A percentile compares a stretch with the other conserved stretches of the same genome.
phyloP scores from a whole-genome alignment of 2,888 invertebrate species.

The Tryphoninae sp. region DNA sequence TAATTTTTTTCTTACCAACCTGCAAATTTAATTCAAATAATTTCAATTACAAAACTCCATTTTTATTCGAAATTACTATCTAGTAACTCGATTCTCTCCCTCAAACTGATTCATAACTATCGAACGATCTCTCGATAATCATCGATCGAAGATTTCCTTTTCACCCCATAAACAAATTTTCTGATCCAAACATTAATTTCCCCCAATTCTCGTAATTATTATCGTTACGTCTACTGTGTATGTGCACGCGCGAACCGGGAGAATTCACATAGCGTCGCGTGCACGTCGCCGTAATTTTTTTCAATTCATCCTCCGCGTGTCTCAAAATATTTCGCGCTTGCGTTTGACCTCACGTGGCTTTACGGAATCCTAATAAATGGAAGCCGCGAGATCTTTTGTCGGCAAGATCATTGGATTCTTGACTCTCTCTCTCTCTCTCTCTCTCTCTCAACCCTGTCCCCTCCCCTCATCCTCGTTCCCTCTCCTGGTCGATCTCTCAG shows the following conservation, averaged over 20 bases:
- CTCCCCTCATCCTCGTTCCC: constrained; percentile 20
- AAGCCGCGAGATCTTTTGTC: constrained; percentile 26
- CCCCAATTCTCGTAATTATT: background rate
- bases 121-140: too few species aligned
- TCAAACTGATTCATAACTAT: too few species aligned
- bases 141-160: too few species aligned
- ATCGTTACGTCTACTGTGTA: background rate
- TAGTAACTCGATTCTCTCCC: too few species aligned
- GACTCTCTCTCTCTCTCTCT: constrained; percentile 30
- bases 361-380: background rate
- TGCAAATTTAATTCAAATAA: too few species aligned
- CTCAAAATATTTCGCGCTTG: constrained; percentile 38
- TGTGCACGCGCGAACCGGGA: background rate
- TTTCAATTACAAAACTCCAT: too few species aligned
- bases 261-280: constrained; percentile 1
- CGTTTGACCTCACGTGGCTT: constrained; percentile 9
- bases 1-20: too few species aligned
- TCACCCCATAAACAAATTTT: too few species aligned
- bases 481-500: constrained; percentile 33
- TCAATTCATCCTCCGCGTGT: constrained; percentile 26
- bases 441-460: background rate
- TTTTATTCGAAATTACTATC: too few species aligned
- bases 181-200: too few species aligned
- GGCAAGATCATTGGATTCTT: constrained; percentile 44
- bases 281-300: constrained; percentile 18